Percentiles rank a stretch among this genome's conserved stretches.
Evolutionary conservation across 2,797 vertebrate genomes (phyloP).

Genomic region (Sebastes wilsoni): DNA sequence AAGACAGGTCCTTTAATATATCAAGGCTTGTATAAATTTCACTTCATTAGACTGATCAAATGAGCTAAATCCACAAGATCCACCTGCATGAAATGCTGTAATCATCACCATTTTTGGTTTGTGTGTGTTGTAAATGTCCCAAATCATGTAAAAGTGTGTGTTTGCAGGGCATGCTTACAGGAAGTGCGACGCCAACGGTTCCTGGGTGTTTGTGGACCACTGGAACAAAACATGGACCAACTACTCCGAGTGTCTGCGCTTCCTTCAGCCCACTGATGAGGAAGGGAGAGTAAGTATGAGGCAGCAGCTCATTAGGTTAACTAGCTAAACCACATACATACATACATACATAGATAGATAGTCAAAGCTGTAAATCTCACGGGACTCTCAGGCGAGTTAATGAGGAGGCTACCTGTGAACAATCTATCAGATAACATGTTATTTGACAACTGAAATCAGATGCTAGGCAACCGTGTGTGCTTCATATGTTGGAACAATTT

Average conservation of each 20-base stretch:
- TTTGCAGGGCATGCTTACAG: constrained; percentile 85
- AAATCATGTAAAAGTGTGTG: neutral
- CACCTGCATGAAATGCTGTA: neutral
- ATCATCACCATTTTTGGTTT: neutral
- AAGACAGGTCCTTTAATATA: neutral
- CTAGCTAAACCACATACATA: neutral
- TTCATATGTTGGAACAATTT: neutral
- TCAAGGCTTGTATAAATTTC: neutral
- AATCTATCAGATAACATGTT: neutral
- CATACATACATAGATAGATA: neutral
- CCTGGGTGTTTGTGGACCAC: constrained; percentile 85
- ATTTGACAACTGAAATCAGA: neutral
- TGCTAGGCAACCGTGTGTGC: neutral
- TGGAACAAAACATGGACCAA: constrained; percentile 91
- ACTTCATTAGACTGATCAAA: neutral
- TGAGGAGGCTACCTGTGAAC: neutral
- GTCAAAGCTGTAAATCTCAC: neutral
- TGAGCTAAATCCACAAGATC: neutral
- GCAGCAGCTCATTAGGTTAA: neutral
- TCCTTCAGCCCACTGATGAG: constrained; percentile 79
- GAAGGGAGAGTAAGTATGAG: constrained; percentile 79
- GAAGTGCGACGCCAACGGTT: constrained; percentile 85
- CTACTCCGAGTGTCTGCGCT: constrained; percentile 89
- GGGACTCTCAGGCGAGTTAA: neutral
- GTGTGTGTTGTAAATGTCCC: neutral